Base-by-base conservation (phyloP, 2,113 vertebrate species). In the Naja naja region DNA sequence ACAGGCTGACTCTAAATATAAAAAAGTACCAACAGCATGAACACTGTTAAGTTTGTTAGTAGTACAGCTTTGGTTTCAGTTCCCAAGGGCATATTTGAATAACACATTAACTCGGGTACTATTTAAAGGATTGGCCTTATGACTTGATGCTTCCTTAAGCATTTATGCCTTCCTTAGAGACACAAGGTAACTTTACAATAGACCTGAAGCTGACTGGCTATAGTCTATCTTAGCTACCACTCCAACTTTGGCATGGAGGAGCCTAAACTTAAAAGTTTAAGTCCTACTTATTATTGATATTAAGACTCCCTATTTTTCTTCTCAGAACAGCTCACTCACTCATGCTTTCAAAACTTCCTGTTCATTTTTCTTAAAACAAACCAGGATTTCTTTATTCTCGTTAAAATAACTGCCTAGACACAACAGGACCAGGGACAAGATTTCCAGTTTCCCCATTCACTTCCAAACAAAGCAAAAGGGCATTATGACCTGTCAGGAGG, bases 11-110 rank as follows among this genome's bases (percentile, higher is more conserved):
- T 39, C 55, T 49, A 9, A 25, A 94, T 34, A 92, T 87, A 93
- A 85, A 94, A 69, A 69, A 92, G 27, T 47, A 94, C 34, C 91
- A 53, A 91, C 47, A 34, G 91, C 7, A 3, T 69, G 91, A 85
- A 55, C 64, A 93, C 93, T 69, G 95, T 64, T 45, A 94, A 94
- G 92, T 92, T 93, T 92, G 87, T 92, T 91, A 92, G 91, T 55
- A 96, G 55, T 81, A 94, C 96, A 97, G 96, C 97, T 98, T 98
- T 97, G 97, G 97, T 96, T 97, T 98, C 69, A 94, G 56, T 97
- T 95, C 96, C 95, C 88, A 86, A 91, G 92, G 23, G 20, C 52
- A 87, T 91, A 60, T 56, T 96, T 95, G 95, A 94, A 89, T 43
- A 96, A 96, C 96, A 95, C 96, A 88, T 95, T 90, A 89, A 90